Base-by-base conservation (phyloP, 2,888 invertebrate species). In the Crematogaster levior region DNA sequence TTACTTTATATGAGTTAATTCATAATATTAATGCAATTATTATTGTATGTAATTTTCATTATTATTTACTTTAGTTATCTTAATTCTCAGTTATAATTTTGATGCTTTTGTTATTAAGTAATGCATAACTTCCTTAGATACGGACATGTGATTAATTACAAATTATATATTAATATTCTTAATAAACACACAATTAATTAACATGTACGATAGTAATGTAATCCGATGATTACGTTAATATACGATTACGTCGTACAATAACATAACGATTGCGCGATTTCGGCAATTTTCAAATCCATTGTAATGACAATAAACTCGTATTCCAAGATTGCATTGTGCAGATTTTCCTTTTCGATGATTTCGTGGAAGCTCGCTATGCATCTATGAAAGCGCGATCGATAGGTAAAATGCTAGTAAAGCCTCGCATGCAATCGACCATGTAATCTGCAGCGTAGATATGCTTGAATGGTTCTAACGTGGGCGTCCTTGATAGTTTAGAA, bases 361-460 rank as follows among this genome's bases (percentile, higher is more conserved):
- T 79, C 70, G 5, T 18, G 18, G 21, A 48, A 56, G 43, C 77
- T 70, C 34, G 24, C 70, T 37, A 15, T 43, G 77, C 70, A 58
- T 27, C 21, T n/a, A 24, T 7, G 56, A 70, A 21, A 68, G 53
- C 56, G 34, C 43, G 70, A 79, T 79, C 77, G 56, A 79, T 79
- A 70, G 56, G 43, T 56, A 70, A 79, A 79, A 79, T 58, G 77
- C 77, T 43, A 24, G 70, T 53, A 70, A 70, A 79, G 72, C 70
- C 56, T 79, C 24, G 77, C 70, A 43, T 79, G 77, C 70, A 79
- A 79, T 79, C 77, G 43, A 12, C 56, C 70, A 34, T 24, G 12
- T 70, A 79, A 79, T 79, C 70, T 70, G 70, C 43, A 30, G 43
- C 70, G 21, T 79, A 79, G 77, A 79, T 79, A 79, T 79, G 77